A percentile compares a stretch with the other conserved stretches of the same genome.
These are phyloP conservation scores for Geophilus truncorum DNA, from an alignment of 2,888 invertebrate genomes.

Conservation along the genomic window DNA sequence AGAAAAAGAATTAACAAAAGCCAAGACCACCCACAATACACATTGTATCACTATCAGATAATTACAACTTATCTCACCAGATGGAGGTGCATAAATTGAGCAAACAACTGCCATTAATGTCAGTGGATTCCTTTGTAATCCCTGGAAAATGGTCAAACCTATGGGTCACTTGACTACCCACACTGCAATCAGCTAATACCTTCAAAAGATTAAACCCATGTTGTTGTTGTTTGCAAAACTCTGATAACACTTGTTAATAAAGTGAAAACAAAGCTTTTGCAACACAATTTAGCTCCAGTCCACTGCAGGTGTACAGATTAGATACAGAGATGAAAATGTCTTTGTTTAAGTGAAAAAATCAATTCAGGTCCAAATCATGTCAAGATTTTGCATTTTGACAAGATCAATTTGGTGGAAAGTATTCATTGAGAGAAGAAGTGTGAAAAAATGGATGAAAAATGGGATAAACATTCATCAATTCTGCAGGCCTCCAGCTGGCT, in stretches of 20 bases:
- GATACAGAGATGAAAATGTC: background rate
- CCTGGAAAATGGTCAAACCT: background rate
- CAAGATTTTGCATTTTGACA: background rate
- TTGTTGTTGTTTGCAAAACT: background rate
- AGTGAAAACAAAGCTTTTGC: background rate
- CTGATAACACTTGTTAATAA: background rate
- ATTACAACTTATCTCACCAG: conserved; percentile 1
- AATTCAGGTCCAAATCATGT: background rate
- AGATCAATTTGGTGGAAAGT: background rate
- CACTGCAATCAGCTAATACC: conserved; percentile 6
- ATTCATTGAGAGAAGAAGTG: background rate
- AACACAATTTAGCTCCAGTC: background rate
- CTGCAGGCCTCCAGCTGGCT: background rate
- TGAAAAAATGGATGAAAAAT: background rate
- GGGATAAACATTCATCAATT: background rate
- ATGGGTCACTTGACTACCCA: background rate
- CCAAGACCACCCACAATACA: background rate
- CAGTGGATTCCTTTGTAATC: background rate
- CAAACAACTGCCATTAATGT: background rate
- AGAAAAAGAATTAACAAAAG: background rate
- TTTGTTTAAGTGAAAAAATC: background rate
- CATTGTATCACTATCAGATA: background rate
- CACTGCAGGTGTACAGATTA: background rate
- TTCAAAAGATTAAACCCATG: background rate
- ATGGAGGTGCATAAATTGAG: background rate